These are phyloP conservation scores for Herminia tarsipennalis DNA, from an alignment of 2,888 invertebrate species.

Conservation along the genomic window DNA sequence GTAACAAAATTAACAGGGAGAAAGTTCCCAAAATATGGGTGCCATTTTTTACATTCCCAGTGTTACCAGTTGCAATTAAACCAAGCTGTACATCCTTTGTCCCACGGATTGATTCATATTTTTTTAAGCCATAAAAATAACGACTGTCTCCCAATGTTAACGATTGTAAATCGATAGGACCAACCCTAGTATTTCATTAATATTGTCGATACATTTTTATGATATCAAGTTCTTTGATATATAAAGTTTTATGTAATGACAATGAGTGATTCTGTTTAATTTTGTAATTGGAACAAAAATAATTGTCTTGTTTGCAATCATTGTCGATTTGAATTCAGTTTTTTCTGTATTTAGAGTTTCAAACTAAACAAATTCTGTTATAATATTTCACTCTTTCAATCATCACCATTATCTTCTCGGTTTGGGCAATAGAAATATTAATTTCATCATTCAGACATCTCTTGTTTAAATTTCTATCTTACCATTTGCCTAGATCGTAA, in stretches of 20 bases:
- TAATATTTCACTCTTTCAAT: too few relatives aligned
- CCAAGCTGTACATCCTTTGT: slow-evolving; percentile 73
- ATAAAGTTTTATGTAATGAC: slow-evolving; percentile 30
- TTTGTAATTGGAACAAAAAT: not conserved
- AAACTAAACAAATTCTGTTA: too few relatives aligned
- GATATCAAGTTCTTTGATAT: slow-evolving; percentile 23
- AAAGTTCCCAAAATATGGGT: slow-evolving; percentile 47
- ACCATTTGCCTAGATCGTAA: too few relatives aligned
- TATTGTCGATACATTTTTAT: slow-evolving; percentile 34
- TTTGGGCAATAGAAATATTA: too few relatives aligned
- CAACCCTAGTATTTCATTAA: slow-evolving; percentile 60
- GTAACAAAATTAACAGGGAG: slow-evolving; percentile 65
- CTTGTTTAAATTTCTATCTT: too few relatives aligned
- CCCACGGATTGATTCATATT: slow-evolving; percentile 73
- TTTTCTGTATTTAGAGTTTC: too few relatives aligned
- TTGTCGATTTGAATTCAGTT: too few relatives aligned
- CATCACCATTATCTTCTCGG: too few relatives aligned
- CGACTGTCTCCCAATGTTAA: slow-evolving; percentile 72
- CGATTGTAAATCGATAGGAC: slow-evolving; percentile 69
- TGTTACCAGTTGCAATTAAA: slow-evolving; percentile 64
- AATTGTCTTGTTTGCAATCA: too few relatives aligned
- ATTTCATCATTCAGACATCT: too few relatives aligned
- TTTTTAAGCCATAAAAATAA: slow-evolving; percentile 82
- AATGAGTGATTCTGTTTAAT: slow-evolving; percentile 17
- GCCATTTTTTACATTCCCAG: slow-evolving; percentile 55